These are phyloP conservation scores for Cydia pomonella DNA, from an alignment of 1,140 invertebrate genomes.

Conservation along the genomic window DNA sequence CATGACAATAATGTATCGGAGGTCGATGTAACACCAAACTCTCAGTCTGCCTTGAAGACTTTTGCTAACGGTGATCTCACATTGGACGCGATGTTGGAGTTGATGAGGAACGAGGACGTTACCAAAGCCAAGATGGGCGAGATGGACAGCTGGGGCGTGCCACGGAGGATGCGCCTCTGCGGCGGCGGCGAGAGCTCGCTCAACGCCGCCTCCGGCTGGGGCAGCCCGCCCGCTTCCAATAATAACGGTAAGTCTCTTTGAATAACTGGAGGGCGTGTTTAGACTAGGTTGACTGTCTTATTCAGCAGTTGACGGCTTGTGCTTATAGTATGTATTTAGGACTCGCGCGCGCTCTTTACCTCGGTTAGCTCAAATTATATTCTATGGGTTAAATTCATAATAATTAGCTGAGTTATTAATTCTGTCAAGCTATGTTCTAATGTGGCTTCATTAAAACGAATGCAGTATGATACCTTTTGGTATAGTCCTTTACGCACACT, in stretches of 20 bases:
- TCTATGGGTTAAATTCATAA: no score
- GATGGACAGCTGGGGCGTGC: constrained; percentile 82
- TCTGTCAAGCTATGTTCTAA: no score
- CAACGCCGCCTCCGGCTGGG: constrained; percentile 88
- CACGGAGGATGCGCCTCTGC: constrained; percentile 82
- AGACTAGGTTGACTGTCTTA: neutral
- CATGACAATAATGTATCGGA: constrained; percentile 76
- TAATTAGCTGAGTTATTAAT: no score
- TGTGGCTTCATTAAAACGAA: no score
- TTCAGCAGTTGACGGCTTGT: neutral
- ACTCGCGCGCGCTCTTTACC: no score
- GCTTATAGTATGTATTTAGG: neutral
- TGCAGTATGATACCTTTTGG: no score
- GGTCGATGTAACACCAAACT: constrained; percentile 46
- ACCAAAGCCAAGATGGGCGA: constrained; percentile 57
- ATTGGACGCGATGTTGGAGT: constrained; percentile 71
- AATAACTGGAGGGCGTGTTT: neutral
- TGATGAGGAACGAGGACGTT: constrained; percentile 64
- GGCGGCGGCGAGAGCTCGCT: constrained; percentile 90
- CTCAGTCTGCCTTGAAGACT: constrained; percentile 52
- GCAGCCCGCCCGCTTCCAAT: constrained; percentile 85
- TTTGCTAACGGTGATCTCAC: constrained; percentile 72
- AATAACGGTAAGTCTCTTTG: constrained; percentile 71
- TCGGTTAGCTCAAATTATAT: no score
- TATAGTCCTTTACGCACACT: no score